These are phyloP conservation scores for Zaprionus nigranus DNA, from an alignment of 1,140 invertebrate species.

Conservation along the genomic window DNA sequence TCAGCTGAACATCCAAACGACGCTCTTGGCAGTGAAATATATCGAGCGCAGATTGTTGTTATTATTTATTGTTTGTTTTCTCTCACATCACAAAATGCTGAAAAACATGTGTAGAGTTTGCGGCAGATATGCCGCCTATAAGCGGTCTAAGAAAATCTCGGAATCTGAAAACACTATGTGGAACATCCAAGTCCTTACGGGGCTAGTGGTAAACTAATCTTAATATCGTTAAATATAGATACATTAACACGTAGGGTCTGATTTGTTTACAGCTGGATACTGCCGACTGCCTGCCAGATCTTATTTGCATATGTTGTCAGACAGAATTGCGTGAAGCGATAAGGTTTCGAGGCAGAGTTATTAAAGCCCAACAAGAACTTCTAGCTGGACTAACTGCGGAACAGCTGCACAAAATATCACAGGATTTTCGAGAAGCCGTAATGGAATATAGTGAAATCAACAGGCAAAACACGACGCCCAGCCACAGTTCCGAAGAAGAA, in stretches of 20 bases:
- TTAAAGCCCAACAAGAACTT: conserved; percentile 43
- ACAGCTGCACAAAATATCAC: conserved; percentile 30
- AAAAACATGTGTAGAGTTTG: conserved; percentile 52
- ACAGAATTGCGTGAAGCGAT: conserved; percentile 37
- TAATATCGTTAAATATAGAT: neutral
- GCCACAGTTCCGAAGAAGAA: neutral
- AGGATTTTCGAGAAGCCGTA: conserved; percentile 30
- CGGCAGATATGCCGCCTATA: conserved; percentile 15
- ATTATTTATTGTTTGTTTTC: conserved; percentile 14
- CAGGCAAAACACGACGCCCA: neutral
- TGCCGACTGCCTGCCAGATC: conserved; percentile 35
- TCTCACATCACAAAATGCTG: conserved; percentile 35
- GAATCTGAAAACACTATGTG: conserved; percentile 44
- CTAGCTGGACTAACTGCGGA: conserved; percentile 32
- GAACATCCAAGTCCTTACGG: conserved; percentile 51
- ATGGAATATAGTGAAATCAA: conserved; percentile 8
- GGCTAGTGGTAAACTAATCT: conserved; percentile 32
- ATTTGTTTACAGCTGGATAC: conserved; percentile 41
- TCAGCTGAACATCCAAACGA: conserved; percentile 16
- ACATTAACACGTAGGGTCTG: neutral
- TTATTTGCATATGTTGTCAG: conserved; percentile 54
- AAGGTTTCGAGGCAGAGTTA: conserved; percentile 44
- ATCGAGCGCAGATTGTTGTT: conserved; percentile 10
- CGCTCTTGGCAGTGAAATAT: conserved; percentile 23
- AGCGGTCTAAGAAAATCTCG: conserved; percentile 49